Conservation (phyloP, 2,113 vertebrate genomes). For the Cacatua alba region DNA sequence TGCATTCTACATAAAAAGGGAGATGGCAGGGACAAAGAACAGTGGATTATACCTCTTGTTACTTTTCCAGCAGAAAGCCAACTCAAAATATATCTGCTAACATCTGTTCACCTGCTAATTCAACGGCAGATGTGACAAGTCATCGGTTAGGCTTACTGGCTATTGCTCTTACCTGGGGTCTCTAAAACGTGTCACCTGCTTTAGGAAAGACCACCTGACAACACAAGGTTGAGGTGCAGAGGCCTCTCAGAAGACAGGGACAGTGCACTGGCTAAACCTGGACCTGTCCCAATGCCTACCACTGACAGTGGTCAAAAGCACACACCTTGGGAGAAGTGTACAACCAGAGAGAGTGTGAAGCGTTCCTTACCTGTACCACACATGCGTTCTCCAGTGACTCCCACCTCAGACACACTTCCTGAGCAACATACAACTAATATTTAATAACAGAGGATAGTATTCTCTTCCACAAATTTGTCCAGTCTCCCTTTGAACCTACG, state of each 20-base stretch:
- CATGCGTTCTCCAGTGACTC: background rate
- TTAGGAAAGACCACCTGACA: background rate
- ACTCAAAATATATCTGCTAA: background rate
- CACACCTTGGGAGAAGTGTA: background rate
- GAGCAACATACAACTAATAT: background rate
- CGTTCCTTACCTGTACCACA: accelerated
- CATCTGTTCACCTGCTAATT: background rate
- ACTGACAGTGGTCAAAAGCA: background rate
- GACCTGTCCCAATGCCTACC: background rate
- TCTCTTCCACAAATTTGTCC: background rate
- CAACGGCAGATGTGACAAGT: background rate
- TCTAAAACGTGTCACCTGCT: background rate
- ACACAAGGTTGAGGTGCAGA: background rate
- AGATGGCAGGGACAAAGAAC: background rate
- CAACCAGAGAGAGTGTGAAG: accelerated
- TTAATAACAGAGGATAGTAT: background rate
- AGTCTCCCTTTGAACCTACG: background rate
- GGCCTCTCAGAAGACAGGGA: background rate
- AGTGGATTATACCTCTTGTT: background rate
- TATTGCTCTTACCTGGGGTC: background rate
- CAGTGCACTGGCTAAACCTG: background rate
- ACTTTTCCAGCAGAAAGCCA: background rate
- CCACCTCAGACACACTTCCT: background rate
- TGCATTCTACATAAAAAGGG: background rate
- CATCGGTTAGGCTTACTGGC: background rate